Evolutionary conservation across 1,140 invertebrate species (phyloP), one percentile per base, ranked within the genome.

Genomic region (Lethocerus indicus): DNA sequence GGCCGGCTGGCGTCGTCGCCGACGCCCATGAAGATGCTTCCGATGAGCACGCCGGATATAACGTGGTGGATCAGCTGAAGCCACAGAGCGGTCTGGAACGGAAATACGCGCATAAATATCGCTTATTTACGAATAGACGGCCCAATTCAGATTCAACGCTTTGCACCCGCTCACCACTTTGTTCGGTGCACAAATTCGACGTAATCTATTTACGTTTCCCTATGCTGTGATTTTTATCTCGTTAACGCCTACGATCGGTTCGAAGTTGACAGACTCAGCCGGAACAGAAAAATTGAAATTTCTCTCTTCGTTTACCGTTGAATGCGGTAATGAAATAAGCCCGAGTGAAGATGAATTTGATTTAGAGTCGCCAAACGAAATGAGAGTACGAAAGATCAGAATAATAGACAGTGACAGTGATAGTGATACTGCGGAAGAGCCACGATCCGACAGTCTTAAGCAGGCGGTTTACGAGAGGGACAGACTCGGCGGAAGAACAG

Each of bases 31-130:
- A 74, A 76, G 45, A 75, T 71, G 2, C 66, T 59, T 14, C 74
- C 74, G 0, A 75, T 42, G 5, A 75, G 58, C 0, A 72, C 0
- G 0, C 67, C 72, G 0, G 70, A 71, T 3, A 69, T 39, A 1
- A 72, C 35, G 54, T 76, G 74, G 57, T 76, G 73, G 0, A 66
- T 47, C 3, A 75, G 56, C 48, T 75, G 72, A 6, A 75, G 70
- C 60, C 65, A 70, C 5, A 74, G 53, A 16, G 60, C 62, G n/a
- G 61, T 60, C 68, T 74, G 62, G 16, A 53, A 52, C 21, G 41
- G 26, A 47, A n/a, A 51, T 49, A 44, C 36, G 29, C n/a, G 6
- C 23, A 51, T 25, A 16, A 5, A 39, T 27, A 45, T 29, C 27
- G 12, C 27, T 51, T 27, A n/a, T n/a, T n/a, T 16, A 44, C 12